A percentile compares a stretch with the other conserved stretches of the same genome.
These are phyloP conservation scores for Champsocephalus esox DNA, from an alignment of 2,797 vertebrate species.

Conservation along the genomic window DNA sequence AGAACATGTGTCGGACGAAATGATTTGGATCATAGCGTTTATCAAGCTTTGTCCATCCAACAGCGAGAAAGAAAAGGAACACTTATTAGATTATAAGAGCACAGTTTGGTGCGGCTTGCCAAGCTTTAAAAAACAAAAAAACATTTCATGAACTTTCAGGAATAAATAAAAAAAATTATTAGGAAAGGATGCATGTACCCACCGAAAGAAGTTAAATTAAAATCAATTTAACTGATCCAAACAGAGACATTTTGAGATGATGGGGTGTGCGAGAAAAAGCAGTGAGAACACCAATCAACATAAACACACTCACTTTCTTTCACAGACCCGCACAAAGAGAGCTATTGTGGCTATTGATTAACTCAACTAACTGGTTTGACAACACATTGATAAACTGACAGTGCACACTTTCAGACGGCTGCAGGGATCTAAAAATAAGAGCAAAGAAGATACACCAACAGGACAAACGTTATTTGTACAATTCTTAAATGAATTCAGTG, in stretches of 20 bases:
- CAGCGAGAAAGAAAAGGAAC: constrained; percentile 84
- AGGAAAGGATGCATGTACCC: constrained; percentile 30
- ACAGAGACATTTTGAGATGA: constrained; percentile 34
- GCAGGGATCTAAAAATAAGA: constrained; percentile 66
- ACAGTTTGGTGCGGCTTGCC: constrained; percentile 90
- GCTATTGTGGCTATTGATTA: constrained; percentile 55
- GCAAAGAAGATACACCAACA: constrained; percentile 58
- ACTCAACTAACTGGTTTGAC: constrained; percentile 65
- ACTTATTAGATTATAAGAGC: constrained; percentile 91
- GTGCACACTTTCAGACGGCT: constrained; percentile 75
- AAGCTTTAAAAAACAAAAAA: constrained; percentile 60
- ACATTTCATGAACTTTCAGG: constrained; percentile 69
- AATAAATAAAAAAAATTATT: constrained; percentile 78
- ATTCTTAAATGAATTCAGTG: constrained; percentile 51
- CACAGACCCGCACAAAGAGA: constrained; percentile 29
- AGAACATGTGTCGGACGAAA: constrained; percentile 76
- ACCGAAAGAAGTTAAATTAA: constrained; percentile 23
- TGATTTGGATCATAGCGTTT: constrained; percentile 52
- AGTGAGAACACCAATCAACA: constrained; percentile 18
- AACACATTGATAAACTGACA: constrained; percentile 71
- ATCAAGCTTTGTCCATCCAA: constrained; percentile 62
- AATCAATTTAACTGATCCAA: constrained; percentile 26
- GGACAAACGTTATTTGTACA: constrained; percentile 66
- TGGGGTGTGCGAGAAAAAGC: constrained; percentile 43
- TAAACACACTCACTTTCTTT: constrained; percentile 1